A percentile compares a stretch with the other conserved stretches of the same genome.
phyloP scores from a whole-genome alignment of 2,797 vertebrate species.

The Spinibarbus caldwelli region DNA sequence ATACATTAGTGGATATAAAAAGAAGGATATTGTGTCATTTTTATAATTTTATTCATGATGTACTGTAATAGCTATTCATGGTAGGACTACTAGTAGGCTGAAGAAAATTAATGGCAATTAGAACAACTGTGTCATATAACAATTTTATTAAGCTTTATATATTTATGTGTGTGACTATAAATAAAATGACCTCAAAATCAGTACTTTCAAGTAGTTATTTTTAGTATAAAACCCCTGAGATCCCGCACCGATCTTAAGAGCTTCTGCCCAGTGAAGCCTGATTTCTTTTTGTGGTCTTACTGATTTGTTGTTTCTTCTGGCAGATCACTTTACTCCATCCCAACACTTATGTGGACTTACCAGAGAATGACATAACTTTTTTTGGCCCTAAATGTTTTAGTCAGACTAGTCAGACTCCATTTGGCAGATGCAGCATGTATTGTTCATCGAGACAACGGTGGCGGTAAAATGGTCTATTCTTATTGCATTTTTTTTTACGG shows the following conservation, averaged over 20 bases:
- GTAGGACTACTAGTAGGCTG: neutral
- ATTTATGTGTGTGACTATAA: neutral
- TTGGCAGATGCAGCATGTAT: constrained; percentile 23
- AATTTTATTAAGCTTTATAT: neutral
- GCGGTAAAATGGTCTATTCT: constrained; percentile 23
- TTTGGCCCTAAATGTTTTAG: constrained; percentile 35
- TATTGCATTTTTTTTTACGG: neutral
- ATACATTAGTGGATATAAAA: neutral
- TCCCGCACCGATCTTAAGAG: neutral
- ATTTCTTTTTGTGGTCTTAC: constrained; percentile 28
- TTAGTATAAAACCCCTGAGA: neutral
- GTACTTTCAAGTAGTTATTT: neutral
- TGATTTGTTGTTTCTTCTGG: neutral
- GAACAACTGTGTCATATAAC: neutral
- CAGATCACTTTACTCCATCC: constrained; percentile 8
- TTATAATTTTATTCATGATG: constrained; percentile 3
- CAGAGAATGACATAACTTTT: constrained; percentile 34
- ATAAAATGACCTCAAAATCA: constrained; percentile 4
- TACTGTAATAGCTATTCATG: neutral
- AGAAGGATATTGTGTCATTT: neutral
- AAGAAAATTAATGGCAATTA: neutral
- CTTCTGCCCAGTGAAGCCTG: constrained; percentile 8
- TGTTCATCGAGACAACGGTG: constrained; percentile 33
- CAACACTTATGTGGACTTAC: neutral
- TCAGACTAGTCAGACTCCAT: constrained; percentile 46